Evolutionary conservation across 2,888 invertebrate species (phyloP).

Genomic region (Leucoma salicis): DNA sequence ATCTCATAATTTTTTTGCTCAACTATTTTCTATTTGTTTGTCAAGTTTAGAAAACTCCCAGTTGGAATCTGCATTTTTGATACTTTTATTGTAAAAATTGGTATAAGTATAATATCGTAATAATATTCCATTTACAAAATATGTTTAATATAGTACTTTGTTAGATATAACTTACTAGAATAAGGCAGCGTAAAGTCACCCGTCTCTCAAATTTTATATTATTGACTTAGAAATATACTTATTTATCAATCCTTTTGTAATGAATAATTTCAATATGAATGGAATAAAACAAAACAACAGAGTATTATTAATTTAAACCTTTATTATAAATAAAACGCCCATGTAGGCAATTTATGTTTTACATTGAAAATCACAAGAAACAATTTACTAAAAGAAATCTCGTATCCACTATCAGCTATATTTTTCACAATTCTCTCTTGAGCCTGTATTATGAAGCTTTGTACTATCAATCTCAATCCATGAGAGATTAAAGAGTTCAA

Average conservation of each 20-base stretch:
- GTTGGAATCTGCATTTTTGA: conserved; percentile 18
- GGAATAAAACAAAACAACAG: conserved; percentile 58
- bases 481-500: too few relatives aligned
- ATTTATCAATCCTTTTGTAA: conserved; percentile 79
- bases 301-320: conserved; percentile 53
- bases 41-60: conserved; percentile 24
- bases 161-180: conserved; percentile 67
- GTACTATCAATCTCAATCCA: conserved; percentile 26
- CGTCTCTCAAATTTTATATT: conserved; percentile 82
- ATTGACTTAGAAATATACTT: conserved; percentile 82
- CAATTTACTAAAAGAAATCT: conserved; percentile 8
- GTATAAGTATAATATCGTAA: conserved; percentile 40
- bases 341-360: conserved; percentile 35
- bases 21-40: conserved; percentile 32
- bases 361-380: conserved; percentile 13
- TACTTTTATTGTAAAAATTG: conserved; percentile 23
- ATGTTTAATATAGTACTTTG: conserved; percentile 60
- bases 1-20: conserved; percentile 55
- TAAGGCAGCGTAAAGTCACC: conserved; percentile 80
- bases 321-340: conserved; percentile 52
- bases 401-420: conserved; percentile 13
- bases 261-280: conserved; percentile 76
- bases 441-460: conserved; percentile 12
- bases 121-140: conserved; percentile 80
- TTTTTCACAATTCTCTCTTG: conserved; percentile 12